Base-by-base conservation (phyloP, 2,888 invertebrate genomes). In the Protophormia terraenovae region DNA sequence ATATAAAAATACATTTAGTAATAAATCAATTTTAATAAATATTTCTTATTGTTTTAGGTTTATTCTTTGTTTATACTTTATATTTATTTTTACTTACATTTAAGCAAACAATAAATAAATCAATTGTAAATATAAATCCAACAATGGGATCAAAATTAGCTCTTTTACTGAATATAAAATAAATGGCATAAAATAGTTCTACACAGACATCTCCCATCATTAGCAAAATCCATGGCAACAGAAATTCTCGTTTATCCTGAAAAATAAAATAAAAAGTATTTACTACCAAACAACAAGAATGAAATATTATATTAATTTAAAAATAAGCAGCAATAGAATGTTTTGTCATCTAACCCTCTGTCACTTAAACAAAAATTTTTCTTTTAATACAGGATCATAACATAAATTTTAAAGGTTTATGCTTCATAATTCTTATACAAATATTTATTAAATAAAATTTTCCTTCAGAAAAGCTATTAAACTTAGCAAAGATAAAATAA, bases 81-180 rank as follows among this genome's bases (percentile, higher is more conserved):
- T 64, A 80, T 73, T 55, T 47, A 12, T 27, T 47, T 79, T 60
- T 24, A 82, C 85, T 82, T 72, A 85, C 85, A 78, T 85, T 82
- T 60, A 85, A 53, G 27, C 82, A 82, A 55, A 75, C 71, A 64
- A 82, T 85, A 75, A 85, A 85, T 73, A 85, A 79, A 69, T 82
- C 78, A 14, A 85, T 64, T 1, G 85, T 85, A 29, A 85, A 85
- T 55, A 85, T 85, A 64, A 85, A 85, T 16, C 85, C 85, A 66
- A 82, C 82, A 24, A 85, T 64, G 2, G 82, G 82, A 60, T 85
- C 82, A 60, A 85, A 85, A 50, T 78, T 79, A 0, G 82, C 82
- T 62, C 78, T 60, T 47, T 79, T 82, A 35, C 78, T 75, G 2
- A 75, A 64, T 50, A 78, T 29, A 64, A 82, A 85, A 79, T 82